Conservation (phyloP, 2,113 vertebrate genomes). For the Varanus komodoensis region DNA sequence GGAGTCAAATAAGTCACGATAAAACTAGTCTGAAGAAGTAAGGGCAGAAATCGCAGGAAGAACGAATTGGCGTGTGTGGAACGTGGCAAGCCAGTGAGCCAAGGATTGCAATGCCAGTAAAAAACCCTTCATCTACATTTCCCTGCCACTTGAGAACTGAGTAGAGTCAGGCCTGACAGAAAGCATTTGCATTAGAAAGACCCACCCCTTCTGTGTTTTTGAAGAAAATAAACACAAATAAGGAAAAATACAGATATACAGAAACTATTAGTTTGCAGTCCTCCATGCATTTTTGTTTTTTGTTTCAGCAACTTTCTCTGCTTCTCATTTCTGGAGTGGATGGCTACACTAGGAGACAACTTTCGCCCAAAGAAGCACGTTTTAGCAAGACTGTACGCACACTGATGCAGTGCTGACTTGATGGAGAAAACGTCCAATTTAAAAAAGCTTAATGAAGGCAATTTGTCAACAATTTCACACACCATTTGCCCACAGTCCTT, state of each 20-base stretch:
- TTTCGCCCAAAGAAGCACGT: slow-evolving; percentile 20
- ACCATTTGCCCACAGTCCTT: slow-evolving; percentile 78
- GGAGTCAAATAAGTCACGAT: too few species aligned
- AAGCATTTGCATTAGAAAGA: not conserved
- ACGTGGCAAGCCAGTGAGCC: too few species aligned
- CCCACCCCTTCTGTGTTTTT: too few species aligned
- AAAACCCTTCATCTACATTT: too few species aligned
- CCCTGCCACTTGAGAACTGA: not conserved
- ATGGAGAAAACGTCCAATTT: slow-evolving; percentile 69
- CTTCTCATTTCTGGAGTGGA: slow-evolving; percentile 35
- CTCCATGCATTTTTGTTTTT: slow-evolving; percentile 15
- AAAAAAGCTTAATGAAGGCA: slow-evolving; percentile 79
- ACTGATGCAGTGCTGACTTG: slow-evolving; percentile 65
- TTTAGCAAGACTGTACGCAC: slow-evolving; percentile 47
- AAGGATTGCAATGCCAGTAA: too few species aligned
- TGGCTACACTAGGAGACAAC: slow-evolving; percentile 50
- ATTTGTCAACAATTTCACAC: slow-evolving; percentile 87
- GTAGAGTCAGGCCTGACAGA: not conserved
- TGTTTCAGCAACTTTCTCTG: slow-evolving; percentile 10
- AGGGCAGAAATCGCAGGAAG: too few species aligned
- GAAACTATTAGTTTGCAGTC: slow-evolving; percentile 56
- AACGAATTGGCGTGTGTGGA: too few species aligned
- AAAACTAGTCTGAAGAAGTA: too few species aligned
- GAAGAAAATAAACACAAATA: not conserved
- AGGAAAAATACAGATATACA: slow-evolving; percentile 27